Conservation (phyloP, 2,797 vertebrate genomes). For the Onychomys torridus region DNA sequence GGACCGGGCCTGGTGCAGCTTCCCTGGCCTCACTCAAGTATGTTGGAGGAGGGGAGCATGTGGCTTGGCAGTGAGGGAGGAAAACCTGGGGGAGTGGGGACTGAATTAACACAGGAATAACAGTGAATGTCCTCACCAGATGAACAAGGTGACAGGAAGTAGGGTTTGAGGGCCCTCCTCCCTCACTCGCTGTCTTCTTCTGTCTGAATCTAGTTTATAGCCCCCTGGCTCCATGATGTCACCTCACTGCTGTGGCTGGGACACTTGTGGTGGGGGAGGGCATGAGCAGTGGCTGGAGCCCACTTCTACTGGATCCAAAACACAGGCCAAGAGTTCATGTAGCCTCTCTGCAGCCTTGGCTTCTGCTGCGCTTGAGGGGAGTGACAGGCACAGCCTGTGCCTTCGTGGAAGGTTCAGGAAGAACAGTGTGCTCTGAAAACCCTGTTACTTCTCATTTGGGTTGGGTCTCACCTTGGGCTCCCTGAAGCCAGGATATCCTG, state of each 20-base stretch:
- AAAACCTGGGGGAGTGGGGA: background rate
- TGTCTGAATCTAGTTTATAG: background rate
- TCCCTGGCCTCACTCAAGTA: background rate
- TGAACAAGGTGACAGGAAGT: no score
- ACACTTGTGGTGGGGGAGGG: background rate
- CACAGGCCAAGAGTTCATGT: fast-evolving
- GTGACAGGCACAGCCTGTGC: fast-evolving
- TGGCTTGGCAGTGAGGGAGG: background rate
- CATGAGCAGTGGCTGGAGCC: fast-evolving
- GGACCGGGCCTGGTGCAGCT: background rate
- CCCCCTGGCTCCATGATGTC: fast-evolving
- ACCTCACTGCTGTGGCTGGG: background rate
- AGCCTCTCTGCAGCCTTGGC: background rate
- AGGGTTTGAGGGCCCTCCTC: no score
- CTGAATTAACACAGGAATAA: background rate
- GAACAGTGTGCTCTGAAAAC: background rate
- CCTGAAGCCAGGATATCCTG: background rate
- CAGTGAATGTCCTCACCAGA: background rate
- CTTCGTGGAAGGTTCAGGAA: fast-evolving
- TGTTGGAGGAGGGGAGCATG: no score
- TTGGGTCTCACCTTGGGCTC: background rate
- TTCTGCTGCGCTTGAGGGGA: background rate
- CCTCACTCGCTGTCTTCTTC: background rate
- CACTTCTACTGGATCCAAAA: background rate
- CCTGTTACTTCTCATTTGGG: background rate